phyloP scores from a whole-genome alignment of 2,113 vertebrate species.

The Limanda limanda region DNA sequence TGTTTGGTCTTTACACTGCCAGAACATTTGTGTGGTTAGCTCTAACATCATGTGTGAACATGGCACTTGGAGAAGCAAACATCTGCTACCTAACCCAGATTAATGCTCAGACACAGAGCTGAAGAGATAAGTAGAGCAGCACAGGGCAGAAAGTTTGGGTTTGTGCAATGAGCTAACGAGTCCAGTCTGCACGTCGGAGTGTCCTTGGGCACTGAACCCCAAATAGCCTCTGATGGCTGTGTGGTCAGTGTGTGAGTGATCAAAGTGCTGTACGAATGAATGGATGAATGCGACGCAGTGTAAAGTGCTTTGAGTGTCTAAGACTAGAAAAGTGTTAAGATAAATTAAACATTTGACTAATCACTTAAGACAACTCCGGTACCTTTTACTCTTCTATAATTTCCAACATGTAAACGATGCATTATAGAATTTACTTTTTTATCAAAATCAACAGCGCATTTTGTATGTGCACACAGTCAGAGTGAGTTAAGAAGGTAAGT shows the following conservation, averaged over 20 bases:
- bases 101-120: slow-evolving; percentile 31
- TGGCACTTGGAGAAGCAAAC: slow-evolving; percentile 44
- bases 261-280: background rate
- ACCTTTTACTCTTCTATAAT: background rate
- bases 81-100: slow-evolving; percentile 75
- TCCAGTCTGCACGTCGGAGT: background rate
- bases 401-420: background rate
- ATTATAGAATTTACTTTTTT: background rate
- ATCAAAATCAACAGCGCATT: background rate
- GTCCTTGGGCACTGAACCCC: slow-evolving; percentile 1
- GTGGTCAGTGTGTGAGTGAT: background rate
- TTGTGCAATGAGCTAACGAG: slow-evolving; percentile 37
- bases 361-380: slow-evolving; percentile 16
- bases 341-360: slow-evolving; percentile 12
- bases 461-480: background rate
- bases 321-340: background rate
- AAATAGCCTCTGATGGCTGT: background rate
- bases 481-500: background rate
- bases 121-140: slow-evolving; percentile 61
- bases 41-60: slow-evolving; percentile 34
- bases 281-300: background rate
- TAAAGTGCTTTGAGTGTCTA: background rate
- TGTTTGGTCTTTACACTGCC: slow-evolving; percentile 9
- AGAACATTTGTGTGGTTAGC: slow-evolving; percentile 38
- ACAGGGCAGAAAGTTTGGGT: slow-evolving; percentile 31